phyloP scores from a whole-genome alignment of 2,113 vertebrate species.

The Crocuta crocuta region DNA sequence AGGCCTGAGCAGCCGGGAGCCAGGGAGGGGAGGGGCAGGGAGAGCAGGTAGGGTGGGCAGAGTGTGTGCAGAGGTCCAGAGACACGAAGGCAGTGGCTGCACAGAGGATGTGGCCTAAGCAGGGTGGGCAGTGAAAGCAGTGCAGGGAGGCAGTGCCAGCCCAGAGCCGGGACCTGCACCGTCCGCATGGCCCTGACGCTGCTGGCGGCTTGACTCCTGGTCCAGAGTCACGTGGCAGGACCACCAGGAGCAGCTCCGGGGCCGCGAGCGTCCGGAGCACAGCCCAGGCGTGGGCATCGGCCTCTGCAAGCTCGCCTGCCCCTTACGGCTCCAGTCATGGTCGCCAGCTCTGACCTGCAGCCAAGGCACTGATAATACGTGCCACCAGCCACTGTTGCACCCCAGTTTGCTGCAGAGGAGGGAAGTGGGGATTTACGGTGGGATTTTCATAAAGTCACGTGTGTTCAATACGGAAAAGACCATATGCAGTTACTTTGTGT shows the following conservation, averaged over 20 bases:
- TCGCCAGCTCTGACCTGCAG: not conserved
- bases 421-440: fast-evolving
- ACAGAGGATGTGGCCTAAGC: not conserved
- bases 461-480: not conserved
- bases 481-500: not conserved
- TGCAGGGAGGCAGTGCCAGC: not conserved
- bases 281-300: not conserved
- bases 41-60: not conserved
- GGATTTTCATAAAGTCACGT: not conserved
- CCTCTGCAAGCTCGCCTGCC: too few relatives aligned
- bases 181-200: not conserved
- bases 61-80: not conserved
- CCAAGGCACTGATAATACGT: not conserved
- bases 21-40: not conserved
- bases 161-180: not conserved
- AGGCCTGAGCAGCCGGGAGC: not conserved
- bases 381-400: not conserved
- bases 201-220: not conserved
- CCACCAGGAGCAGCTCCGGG: too few relatives aligned
- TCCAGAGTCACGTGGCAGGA: not conserved
- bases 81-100: too few relatives aligned
- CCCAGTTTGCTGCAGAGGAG: fast-evolving
- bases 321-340: too few relatives aligned
- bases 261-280: not conserved
- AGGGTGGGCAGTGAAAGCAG: not conserved